Percentiles rank a stretch among this genome's conserved stretches.
These are phyloP conservation scores for Anguilla megastoma DNA, from an alignment of 2,797 vertebrate species.

Conservation along the genomic window DNA sequence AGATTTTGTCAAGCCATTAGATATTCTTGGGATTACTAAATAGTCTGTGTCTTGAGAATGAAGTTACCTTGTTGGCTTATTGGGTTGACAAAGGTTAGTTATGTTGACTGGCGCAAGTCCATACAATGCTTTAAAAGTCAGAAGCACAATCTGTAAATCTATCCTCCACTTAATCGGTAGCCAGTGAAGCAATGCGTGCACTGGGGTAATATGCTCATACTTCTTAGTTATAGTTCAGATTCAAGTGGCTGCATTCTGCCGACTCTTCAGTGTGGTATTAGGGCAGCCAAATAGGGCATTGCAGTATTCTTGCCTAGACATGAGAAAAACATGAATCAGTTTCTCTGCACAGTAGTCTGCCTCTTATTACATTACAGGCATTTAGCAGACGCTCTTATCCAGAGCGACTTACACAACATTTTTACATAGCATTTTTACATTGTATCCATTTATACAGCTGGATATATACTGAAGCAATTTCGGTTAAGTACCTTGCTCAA, in stretches of 20 bases:
- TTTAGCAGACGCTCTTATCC: no score
- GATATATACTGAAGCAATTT: no score
- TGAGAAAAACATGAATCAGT: not conserved
- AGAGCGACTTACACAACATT: no score
- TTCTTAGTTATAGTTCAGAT: not conserved
- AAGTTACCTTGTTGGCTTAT: not conserved
- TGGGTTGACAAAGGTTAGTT: not conserved
- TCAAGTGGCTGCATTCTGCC: not conserved
- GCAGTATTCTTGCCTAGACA: not conserved
- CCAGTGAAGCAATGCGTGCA: not conserved
- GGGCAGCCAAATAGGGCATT: slow-evolving; percentile 10
- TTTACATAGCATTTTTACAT: no score
- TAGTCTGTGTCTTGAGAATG: not conserved
- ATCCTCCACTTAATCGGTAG: not conserved
- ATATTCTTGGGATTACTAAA: not conserved
- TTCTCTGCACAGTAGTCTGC: not conserved
- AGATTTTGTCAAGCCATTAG: not conserved
- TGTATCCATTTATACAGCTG: no score
- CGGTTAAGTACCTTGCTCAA: no score
- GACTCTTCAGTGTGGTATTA: not conserved
- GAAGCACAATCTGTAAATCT: not conserved
- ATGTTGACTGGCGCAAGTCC: not conserved
- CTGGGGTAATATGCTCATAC: slow-evolving; percentile 8
- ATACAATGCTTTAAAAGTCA: slow-evolving; percentile 3
- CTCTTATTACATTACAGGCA: no score